phyloP scores from a whole-genome alignment of 2,113 vertebrate genomes.

The Hypanus sabinus region DNA sequence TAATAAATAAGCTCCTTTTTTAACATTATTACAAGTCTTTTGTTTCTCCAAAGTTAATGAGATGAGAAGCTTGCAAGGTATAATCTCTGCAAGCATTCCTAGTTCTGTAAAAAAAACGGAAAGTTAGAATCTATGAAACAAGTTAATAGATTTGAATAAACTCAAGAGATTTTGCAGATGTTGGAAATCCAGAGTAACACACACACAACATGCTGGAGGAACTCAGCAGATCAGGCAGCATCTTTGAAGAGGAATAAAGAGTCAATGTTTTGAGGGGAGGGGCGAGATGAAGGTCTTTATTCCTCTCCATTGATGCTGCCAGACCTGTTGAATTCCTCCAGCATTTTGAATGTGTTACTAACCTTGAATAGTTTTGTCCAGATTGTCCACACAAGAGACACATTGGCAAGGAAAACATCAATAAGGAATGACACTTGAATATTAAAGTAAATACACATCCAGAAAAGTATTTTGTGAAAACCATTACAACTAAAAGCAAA shows the following conservation, averaged over 20 bases:
- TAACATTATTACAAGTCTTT: constrained; percentile 3
- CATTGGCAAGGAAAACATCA: neutral
- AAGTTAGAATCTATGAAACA: neutral
- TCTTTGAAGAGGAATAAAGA: too few relatives aligned
- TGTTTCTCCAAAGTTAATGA: constrained; percentile 39
- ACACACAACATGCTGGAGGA: too few relatives aligned
- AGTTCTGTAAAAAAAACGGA: neutral
- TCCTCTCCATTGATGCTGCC: too few relatives aligned
- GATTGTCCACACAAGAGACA: neutral
- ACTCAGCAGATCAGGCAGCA: too few relatives aligned
- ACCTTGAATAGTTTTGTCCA: neutral
- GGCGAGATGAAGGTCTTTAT: too few relatives aligned
- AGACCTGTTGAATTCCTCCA: too few relatives aligned
- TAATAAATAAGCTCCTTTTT: constrained; percentile 38
- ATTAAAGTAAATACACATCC: neutral
- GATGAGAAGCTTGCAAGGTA: constrained; percentile 35
- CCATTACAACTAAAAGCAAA: neutral
- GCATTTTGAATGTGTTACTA: neutral
- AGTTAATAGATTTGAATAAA: neutral
- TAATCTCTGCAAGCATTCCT: neutral
- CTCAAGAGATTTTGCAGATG: too few relatives aligned
- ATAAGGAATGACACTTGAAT: neutral
- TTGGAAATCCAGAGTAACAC: too few relatives aligned
- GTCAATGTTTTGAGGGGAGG: too few relatives aligned
- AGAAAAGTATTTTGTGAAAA: neutral